These are phyloP conservation scores for Cephalopholis sonnerati DNA, from an alignment of 2,113 vertebrate genomes.

Conservation along the genomic window DNA sequence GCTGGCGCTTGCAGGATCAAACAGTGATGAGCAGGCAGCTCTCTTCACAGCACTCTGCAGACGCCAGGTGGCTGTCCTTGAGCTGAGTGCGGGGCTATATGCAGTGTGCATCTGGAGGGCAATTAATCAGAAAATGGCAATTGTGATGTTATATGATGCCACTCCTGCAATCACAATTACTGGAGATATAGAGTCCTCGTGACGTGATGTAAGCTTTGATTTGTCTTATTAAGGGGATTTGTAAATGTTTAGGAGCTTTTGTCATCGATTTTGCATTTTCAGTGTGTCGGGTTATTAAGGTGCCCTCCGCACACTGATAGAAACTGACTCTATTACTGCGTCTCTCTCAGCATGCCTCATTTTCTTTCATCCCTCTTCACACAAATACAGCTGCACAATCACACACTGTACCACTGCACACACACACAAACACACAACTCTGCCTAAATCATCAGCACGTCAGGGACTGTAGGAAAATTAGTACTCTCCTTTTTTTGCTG, in stretches of 20 bases:
- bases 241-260: slow-evolving; percentile 41
- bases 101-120: slow-evolving; percentile 74
- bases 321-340: slow-evolving; percentile 20
- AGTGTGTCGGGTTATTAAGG: slow-evolving; percentile 23
- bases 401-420: not conserved
- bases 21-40: slow-evolving; percentile 78
- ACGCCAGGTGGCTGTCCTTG: slow-evolving; percentile 80
- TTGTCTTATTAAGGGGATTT: slow-evolving; percentile 47
- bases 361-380: slow-evolving; percentile 13
- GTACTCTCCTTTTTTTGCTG: not conserved
- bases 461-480: not conserved
- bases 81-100: slow-evolving; percentile 66
- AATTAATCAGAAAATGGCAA: slow-evolving; percentile 70
- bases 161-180: slow-evolving; percentile 62
- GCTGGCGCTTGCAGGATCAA: slow-evolving; percentile 76
- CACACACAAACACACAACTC: slow-evolving; percentile 3
- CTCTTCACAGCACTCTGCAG: slow-evolving; percentile 67
- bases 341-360: slow-evolving; percentile 6
- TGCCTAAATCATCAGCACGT: not conserved
- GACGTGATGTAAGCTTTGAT: slow-evolving; percentile 54
- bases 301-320: slow-evolving; percentile 5
- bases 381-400: slow-evolving; percentile 2
- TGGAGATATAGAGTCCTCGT: slow-evolving; percentile 23
- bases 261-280: slow-evolving; percentile 27
- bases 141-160: slow-evolving; percentile 65